Conservation (phyloP, 2,113 vertebrate species). For the Leptocoma aspasia region DNA sequence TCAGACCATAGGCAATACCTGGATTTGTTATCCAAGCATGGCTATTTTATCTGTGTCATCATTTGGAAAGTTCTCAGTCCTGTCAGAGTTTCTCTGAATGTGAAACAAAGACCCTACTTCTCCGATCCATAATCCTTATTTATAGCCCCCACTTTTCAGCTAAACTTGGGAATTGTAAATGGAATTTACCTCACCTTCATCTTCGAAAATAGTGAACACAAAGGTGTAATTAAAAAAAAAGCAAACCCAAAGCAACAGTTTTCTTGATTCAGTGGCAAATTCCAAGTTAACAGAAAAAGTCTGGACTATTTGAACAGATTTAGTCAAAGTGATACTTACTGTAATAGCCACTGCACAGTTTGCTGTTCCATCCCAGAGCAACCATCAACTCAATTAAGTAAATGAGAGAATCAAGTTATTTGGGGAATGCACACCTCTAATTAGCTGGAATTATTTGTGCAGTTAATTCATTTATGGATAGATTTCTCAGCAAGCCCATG, state of each 20-base stretch:
- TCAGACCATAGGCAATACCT: not conserved
- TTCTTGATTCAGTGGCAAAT: not conserved
- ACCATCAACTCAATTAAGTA: conserved; percentile 36
- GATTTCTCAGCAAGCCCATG: conserved; percentile 39
- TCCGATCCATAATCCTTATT: not conserved
- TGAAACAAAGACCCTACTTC: not conserved
- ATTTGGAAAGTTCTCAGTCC: not conserved
- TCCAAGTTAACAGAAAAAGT: not conserved
- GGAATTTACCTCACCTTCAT: not conserved
- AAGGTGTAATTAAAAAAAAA: not conserved
- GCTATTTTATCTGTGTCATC: not conserved
- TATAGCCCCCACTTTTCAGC: not conserved
- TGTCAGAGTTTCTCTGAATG: not conserved
- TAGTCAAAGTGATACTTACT: not conserved
- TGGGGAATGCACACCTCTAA: conserved; percentile 36
- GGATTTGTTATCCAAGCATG: not conserved
- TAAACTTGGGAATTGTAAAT: not conserved
- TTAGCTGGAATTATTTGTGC: conserved; percentile 49
- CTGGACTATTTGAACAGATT: not conserved
- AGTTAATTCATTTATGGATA: conserved; percentile 49
- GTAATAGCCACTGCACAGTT: not conserved
- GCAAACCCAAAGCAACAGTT: not conserved
- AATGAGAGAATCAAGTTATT: conserved; percentile 20
- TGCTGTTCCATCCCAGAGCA: not conserved
- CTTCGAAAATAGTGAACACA: not conserved